A percentile compares a stretch with the other conserved stretches of the same genome.
These are phyloP conservation scores for Drosophila santomea DNA, from an alignment of 1,140 invertebrate genomes.

Conservation along the genomic window DNA sequence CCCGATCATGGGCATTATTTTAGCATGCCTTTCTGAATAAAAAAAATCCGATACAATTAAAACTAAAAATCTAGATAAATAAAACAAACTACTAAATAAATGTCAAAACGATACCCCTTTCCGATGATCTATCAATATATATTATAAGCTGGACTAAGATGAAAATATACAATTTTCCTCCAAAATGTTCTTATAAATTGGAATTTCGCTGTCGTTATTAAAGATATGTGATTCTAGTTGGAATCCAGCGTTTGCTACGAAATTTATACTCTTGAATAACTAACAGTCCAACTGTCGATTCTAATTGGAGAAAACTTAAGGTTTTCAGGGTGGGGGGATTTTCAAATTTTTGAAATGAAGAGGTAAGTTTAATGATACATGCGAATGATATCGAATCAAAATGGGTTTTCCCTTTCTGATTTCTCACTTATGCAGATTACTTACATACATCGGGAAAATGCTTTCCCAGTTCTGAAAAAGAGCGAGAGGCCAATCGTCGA, in stretches of 20 bases:
- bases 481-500: background rate
- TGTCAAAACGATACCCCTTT: slow-evolving; percentile 16
- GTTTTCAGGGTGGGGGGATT: no score
- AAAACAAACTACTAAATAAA: slow-evolving; percentile 53
- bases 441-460: background rate
- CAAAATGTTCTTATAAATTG: slow-evolving; percentile 7
- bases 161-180: slow-evolving; percentile 8
- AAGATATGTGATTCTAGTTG: background rate
- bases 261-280: no score
- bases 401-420: background rate
- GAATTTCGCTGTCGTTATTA: background rate
- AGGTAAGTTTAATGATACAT: no score
- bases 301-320: no score
- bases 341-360: no score
- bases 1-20: slow-evolving; percentile 79
- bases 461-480: background rate
- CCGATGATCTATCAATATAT: slow-evolving; percentile 11
- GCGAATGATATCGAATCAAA: no score
- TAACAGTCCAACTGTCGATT: no score
- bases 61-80: slow-evolving; percentile 56
- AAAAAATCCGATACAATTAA: slow-evolving; percentile 50
- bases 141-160: slow-evolving; percentile 7
- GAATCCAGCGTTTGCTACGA: background rate
- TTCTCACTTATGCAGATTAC: background rate
- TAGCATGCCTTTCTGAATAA: slow-evolving; percentile 80